Evolutionary conservation across 2,113 vertebrate genomes (phyloP).

Genomic region (Larimichthys polyactis): DNA sequence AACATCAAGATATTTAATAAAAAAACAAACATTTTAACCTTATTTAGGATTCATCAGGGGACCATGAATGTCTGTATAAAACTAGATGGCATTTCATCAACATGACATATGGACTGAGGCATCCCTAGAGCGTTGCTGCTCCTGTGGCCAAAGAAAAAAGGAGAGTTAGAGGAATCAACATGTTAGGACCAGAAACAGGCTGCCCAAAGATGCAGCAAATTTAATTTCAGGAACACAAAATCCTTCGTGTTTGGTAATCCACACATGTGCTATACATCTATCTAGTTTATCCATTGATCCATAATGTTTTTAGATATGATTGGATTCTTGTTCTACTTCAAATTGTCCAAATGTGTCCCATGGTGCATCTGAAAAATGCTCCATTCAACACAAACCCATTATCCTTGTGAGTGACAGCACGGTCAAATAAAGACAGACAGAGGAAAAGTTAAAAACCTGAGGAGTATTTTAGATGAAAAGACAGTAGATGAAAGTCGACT

Average conservation of each 20-base stretch:
- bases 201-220: not conserved
- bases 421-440: not conserved
- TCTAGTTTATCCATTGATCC: not conserved
- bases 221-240: not conserved
- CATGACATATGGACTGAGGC: not conserved
- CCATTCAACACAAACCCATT: not conserved
- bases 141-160: not conserved
- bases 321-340: not conserved
- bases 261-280: not conserved
- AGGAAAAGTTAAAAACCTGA: slow-evolving; percentile 3
- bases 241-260: not conserved
- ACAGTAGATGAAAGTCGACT: slow-evolving; percentile 19
- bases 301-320: not conserved
- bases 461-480: slow-evolving; percentile 17
- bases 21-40: not conserved
- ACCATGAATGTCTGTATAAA: not conserved
- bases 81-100: not conserved
- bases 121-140: not conserved
- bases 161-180: not conserved
- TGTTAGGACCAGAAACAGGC: not conserved
- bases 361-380: not conserved
- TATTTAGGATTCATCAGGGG: not conserved
- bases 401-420: slow-evolving; percentile 2
- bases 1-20: too few relatives aligned
- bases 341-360: not conserved